Evolutionary conservation across 2,888 invertebrate genomes (phyloP).

Genomic region (Euphydryas editha): DNA sequence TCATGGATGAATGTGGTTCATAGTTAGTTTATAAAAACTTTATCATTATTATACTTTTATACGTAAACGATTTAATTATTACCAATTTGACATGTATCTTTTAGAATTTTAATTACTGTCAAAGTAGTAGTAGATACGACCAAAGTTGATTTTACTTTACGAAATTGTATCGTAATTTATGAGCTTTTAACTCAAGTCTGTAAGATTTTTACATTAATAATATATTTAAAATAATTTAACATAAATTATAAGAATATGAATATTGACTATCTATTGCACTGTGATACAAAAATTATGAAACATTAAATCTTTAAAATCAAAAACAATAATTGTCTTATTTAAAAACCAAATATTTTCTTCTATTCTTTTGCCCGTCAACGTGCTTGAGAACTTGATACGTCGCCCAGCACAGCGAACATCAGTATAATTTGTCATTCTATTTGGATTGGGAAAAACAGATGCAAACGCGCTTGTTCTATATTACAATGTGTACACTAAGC

Average conservation of each 20-base stretch:
- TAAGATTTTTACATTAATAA: conserved; percentile 15
- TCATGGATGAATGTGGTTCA: neutral
- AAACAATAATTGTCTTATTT: conserved; percentile 13
- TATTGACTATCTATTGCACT: conserved; percentile 38
- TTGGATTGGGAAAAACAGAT: too few relatives aligned
- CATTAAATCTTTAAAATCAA: conserved; percentile 28
- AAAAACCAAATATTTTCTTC: neutral
- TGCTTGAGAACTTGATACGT: too few relatives aligned
- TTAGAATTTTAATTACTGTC: neutral
- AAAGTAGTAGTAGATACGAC: neutral
- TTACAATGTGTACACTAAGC: too few relatives aligned
- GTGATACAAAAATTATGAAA: conserved; percentile 38
- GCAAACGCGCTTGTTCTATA: too few relatives aligned
- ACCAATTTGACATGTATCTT: neutral
- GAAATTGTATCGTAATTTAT: conserved; percentile 23
- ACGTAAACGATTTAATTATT: too few relatives aligned
- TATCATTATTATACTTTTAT: too few relatives aligned
- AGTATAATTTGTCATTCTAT: too few relatives aligned
- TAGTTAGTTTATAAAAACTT: too few relatives aligned
- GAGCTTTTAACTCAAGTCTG: neutral
- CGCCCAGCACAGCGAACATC: too few relatives aligned
- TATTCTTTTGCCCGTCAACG: too few relatives aligned
- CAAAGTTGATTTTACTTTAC: neutral
- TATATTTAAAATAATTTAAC: conserved; percentile 24
- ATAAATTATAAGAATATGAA: conserved; percentile 20